Conservation (phyloP, 2,797 vertebrate species). For the Percopsis omiscomaycus region DNA sequence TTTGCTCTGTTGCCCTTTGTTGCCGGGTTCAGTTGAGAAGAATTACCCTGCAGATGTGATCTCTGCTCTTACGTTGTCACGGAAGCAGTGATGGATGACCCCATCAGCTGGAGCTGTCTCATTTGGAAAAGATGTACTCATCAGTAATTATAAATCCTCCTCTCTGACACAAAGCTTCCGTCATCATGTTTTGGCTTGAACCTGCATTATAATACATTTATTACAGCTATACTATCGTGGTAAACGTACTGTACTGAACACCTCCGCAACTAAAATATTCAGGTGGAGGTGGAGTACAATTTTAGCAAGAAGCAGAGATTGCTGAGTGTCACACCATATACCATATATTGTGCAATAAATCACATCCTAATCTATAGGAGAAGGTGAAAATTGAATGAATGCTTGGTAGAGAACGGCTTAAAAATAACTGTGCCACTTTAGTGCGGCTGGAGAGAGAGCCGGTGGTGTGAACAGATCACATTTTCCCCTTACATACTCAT, state of each 20-base stretch:
- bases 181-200: too few species aligned
- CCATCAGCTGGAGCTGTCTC: too few species aligned
- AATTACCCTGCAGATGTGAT: constrained; percentile 17
- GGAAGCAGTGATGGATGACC: neutral
- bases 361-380: constrained; percentile 22
- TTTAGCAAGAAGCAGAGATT: too few species aligned
- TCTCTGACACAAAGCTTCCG: too few species aligned
- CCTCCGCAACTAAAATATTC: too few species aligned
- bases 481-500: constrained; percentile 40
- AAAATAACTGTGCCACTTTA: constrained; percentile 30
- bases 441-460: constrained; percentile 15
- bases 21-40: constrained; percentile 23
- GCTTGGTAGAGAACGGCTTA: neutral
- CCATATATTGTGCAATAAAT: constrained; percentile 8
- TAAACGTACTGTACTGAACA: too few species aligned
- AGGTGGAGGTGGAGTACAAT: too few species aligned
- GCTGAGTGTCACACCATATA: neutral
- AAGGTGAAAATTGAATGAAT: constrained; percentile 10
- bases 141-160: too few species aligned
- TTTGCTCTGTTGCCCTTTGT: constrained; percentile 48
- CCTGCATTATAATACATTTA: too few species aligned
- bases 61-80: constrained; percentile 8
- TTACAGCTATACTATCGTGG: too few species aligned
- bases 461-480: constrained; percentile 31
- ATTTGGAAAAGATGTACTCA: too few species aligned